A percentile compares a stretch with the other conserved stretches of the same genome.
These are phyloP conservation scores for Delichon dasypus DNA, from an alignment of 2,797 vertebrate species.

Conservation along the genomic window DNA sequence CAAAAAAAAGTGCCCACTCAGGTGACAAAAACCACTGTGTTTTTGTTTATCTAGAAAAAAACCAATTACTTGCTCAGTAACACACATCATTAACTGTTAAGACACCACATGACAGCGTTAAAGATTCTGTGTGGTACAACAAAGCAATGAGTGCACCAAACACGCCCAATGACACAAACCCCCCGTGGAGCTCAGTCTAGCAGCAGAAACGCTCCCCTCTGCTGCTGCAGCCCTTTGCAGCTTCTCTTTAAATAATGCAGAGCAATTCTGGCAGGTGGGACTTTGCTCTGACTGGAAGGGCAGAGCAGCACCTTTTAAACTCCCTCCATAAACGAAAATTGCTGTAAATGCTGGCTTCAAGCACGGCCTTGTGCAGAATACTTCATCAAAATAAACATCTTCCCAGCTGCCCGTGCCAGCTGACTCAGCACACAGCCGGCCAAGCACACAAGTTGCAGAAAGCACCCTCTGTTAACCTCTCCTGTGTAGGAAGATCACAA, in stretches of 20 bases:
- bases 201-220: background rate
- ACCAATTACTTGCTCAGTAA: background rate
- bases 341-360: background rate
- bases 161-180: background rate
- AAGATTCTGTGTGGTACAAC: background rate
- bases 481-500: background rate
- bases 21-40: background rate
- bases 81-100: background rate
- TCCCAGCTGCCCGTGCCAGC: constrained; percentile 47
- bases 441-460: background rate
- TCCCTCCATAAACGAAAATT: constrained; percentile 2
- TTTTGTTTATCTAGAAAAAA: background rate
- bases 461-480: constrained; percentile 5
- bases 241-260: background rate
- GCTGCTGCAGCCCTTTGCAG: background rate
- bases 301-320: constrained; percentile 22
- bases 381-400: constrained; percentile 38
- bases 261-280: background rate
- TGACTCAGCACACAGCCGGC: constrained; percentile 54
- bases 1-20: background rate
- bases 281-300: background rate
- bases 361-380: background rate
- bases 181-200: background rate
- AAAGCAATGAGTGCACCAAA: background rate
- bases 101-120: background rate